Percentiles rank a stretch among this genome's conserved stretches.
Conservation (phyloP, 2,888 invertebrate species). For the Chymomyza procnemis region DNA sequence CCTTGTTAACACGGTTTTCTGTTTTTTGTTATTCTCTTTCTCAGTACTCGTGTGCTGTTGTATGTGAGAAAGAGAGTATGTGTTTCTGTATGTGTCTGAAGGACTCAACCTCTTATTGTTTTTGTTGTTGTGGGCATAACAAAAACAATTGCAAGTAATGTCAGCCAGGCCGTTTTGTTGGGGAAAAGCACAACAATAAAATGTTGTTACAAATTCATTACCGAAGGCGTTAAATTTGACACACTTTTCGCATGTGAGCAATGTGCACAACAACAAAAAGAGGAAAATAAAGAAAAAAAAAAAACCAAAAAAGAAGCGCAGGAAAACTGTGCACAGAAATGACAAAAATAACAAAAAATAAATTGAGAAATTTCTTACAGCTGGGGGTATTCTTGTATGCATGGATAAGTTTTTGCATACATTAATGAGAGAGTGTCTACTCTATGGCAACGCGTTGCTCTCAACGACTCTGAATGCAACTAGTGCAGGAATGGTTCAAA, state of each 20-base stretch:
- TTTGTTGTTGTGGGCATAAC: conserved; percentile 63
- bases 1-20: conserved; percentile 72
- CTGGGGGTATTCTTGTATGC: background rate
- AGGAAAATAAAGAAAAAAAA: background rate
- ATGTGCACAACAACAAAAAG: conserved; percentile 23
- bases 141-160: conserved; percentile 37
- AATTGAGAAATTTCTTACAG: background rate
- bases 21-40: conserved; percentile 58
- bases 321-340: conserved; percentile 42
- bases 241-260: conserved; percentile 62
- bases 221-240: conserved; percentile 73
- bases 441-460: too few species aligned
- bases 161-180: conserved; percentile 3
- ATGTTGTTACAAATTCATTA: conserved; percentile 73
- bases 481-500: too few species aligned
- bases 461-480: too few species aligned
- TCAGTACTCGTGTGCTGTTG: background rate
- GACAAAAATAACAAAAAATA: background rate
- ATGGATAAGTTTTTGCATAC: background rate
- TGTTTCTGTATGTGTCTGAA: conserved; percentile 16
- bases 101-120: conserved; percentile 21
- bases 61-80: too few species aligned
- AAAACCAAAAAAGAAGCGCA: conserved; percentile 18
- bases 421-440: background rate
- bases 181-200: conserved; percentile 65